Base-by-base conservation (phyloP, 2,888 invertebrate species). In the Plebejus argus region DNA sequence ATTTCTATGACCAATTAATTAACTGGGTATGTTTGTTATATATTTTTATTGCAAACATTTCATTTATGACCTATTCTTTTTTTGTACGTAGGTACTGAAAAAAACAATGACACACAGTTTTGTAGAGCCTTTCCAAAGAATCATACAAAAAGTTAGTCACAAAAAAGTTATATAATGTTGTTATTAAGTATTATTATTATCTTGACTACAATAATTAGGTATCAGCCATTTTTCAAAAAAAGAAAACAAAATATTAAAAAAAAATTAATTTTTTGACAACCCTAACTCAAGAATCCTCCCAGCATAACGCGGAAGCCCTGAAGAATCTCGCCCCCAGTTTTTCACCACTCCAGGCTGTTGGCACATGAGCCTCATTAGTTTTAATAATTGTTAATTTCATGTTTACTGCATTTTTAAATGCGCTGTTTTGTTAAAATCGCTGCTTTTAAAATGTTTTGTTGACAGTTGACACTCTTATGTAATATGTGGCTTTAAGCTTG, bases 301-400 rank as follows among this genome's bases (percentile, higher is more conserved):
- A 33, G 33, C 28, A 61, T 23, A 66, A 66, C 28, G 28, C 66
- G 66, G 28, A 28, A 66, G 28, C 66, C 66, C 66, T 66, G 66
- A 66, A 33, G 28, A 66, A 66, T 71, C 39, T 82, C 56, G 45
- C 39, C 77, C 56, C 45, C 58, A 66, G 77, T 75, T 56, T 56
- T 77, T 53, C 72, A 20, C 72, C 53, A 28, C n/a, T 28, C 28
- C 28, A n/a, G 49, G 23, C 39, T 39, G 72, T 77, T 72, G 33
- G 58, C 72, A 71, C 71, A 72, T 72, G 61, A 72, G 72, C 77
- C 77, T 77, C 72, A 77, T 77, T 77, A 77, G 74, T 49, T 49
- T 49, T 23, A 53, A 39, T 53, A 74, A 74, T 74, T 49, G 45
- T 72, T 49, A 39, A 49, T 74, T 74, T 74, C 74, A 49, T 53